These are phyloP conservation scores for Grapholita molesta DNA, from an alignment of 1,140 invertebrate genomes.

Conservation along the genomic window DNA sequence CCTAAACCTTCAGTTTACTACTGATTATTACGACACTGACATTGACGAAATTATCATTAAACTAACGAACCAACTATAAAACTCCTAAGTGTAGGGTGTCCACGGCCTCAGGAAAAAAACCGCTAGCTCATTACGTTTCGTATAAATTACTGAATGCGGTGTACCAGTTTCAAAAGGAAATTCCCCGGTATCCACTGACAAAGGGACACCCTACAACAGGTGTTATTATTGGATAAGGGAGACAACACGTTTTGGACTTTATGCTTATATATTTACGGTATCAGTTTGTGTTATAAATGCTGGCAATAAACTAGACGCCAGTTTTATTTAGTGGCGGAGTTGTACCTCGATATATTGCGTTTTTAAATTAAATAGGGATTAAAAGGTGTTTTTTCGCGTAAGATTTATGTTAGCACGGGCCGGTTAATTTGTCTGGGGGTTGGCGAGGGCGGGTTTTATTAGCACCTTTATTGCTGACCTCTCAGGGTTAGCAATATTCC, in stretches of 20 bases:
- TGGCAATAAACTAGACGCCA: background rate
- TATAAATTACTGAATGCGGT: slow-evolving; percentile 15
- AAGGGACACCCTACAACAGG: slow-evolving; percentile 23
- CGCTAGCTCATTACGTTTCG: background rate
- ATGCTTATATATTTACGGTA: background rate
- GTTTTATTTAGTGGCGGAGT: background rate
- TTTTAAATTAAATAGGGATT: slow-evolving; percentile 13
- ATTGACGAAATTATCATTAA: no score
- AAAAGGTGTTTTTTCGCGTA: background rate
- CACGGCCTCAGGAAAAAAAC: background rate
- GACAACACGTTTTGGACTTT: background rate
- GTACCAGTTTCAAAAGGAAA: slow-evolving; percentile 20
- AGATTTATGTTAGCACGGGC: background rate
- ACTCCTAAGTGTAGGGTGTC: background rate
- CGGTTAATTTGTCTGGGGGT: background rate
- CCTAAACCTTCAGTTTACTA: no score
- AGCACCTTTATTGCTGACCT: background rate
- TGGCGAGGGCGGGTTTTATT: background rate
- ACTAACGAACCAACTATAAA: background rate
- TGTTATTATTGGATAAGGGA: slow-evolving; percentile 23
- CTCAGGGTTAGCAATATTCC: background rate
- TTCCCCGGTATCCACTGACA: slow-evolving; percentile 10
- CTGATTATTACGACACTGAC: no score
- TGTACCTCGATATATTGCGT: background rate
- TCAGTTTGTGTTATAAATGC: background rate